phyloP scores from a whole-genome alignment of 1,140 invertebrate species.

The Drosophila paulistorum region DNA sequence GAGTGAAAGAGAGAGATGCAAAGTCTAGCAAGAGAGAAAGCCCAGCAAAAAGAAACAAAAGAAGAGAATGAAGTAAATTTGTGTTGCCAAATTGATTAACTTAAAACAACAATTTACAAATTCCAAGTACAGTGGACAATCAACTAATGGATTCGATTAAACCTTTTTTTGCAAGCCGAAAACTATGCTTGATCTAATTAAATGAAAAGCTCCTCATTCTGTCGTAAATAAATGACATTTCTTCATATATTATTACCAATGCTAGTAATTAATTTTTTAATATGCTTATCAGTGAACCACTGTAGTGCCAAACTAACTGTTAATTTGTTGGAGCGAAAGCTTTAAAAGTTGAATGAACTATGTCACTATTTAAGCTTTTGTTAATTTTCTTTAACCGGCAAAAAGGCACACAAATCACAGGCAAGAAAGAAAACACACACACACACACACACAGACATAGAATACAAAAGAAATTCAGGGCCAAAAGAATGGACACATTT shows the following conservation, averaged over 20 bases:
- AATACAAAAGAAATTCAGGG: slow-evolving; percentile 46
- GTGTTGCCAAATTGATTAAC: slow-evolving; percentile 33
- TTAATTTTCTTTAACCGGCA: slow-evolving; percentile 19
- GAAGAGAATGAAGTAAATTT: no score
- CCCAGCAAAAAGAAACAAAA: not conserved
- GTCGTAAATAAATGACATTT: no score
- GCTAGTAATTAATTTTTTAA: no score
- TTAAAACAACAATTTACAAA: slow-evolving; percentile 7
- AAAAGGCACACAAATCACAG: slow-evolving; percentile 21
- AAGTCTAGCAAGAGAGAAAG: not conserved
- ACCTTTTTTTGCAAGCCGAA: not conserved
- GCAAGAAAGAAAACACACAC: slow-evolving; percentile 14
- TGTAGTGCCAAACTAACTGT: not conserved
- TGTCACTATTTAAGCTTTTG: slow-evolving; percentile 14
- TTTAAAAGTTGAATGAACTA: slow-evolving; percentile 64
- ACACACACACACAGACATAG: slow-evolving; percentile 7
- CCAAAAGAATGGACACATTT: slow-evolving; percentile 21
- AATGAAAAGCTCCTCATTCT: no score
- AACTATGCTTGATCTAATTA: no score
- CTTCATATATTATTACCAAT: no score
- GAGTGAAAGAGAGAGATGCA: not conserved
- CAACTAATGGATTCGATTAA: not conserved
- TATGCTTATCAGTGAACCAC: not conserved
- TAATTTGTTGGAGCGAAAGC: not conserved
- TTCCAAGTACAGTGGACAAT: not conserved